Conservation (phyloP, 2,888 invertebrate genomes). For the Camptogramma bilineatum region DNA sequence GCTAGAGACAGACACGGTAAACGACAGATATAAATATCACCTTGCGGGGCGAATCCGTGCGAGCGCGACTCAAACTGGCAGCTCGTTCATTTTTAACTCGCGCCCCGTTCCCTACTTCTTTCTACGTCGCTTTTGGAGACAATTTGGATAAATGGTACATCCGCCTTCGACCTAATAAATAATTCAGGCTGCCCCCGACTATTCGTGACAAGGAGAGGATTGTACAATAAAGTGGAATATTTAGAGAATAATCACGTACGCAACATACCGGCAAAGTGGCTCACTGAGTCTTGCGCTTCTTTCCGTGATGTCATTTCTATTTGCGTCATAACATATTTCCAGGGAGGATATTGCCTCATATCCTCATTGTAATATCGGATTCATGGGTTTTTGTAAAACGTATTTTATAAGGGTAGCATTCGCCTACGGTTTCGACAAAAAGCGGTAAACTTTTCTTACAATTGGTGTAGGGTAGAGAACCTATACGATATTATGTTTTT, state of each 20-base stretch:
- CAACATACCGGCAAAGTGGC: constrained; percentile 64
- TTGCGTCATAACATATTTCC: constrained; percentile 53
- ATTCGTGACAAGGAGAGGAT: constrained; percentile 75
- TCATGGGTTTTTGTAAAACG: constrained; percentile 9
- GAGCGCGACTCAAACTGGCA: constrained; percentile 63
- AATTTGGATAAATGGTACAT: constrained; percentile 82
- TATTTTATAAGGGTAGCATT: background rate
- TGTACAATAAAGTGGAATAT: constrained; percentile 81
- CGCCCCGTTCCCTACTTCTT: constrained; percentile 46
- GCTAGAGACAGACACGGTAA: constrained; percentile 45
- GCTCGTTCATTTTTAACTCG: constrained; percentile 76
- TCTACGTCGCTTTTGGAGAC: constrained; percentile 51
- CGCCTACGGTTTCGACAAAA: background rate
- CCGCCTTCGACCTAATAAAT: constrained; percentile 73
- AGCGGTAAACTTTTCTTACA: background rate
- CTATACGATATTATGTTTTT: too few relatives aligned
- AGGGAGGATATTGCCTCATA: constrained; percentile 52
- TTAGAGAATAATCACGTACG: constrained; percentile 79
- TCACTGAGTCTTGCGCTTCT: constrained; percentile 47
- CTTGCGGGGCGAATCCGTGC: constrained; percentile 59
- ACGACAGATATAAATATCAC: constrained; percentile 59
- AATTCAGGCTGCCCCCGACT: constrained; percentile 74
- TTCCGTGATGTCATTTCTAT: constrained; percentile 62
- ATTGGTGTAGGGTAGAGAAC: background rate
- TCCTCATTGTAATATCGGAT: constrained; percentile 7